Conservation (phyloP, 30 jellyfish, hydroid and myxozoan species). For the Cassiopea andromeda region DNA sequence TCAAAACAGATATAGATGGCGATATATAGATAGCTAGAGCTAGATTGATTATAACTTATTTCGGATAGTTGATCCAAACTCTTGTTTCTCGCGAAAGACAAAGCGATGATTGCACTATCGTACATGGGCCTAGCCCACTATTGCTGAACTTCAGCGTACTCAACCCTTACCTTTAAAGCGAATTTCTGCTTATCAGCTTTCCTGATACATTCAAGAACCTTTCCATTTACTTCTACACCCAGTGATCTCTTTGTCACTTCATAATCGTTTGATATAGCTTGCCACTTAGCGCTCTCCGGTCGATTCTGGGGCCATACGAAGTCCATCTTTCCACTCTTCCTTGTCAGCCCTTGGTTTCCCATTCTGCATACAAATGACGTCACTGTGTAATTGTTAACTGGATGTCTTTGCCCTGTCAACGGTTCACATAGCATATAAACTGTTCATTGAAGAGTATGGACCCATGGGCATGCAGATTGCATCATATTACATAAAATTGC, state of each 20-base stretch:
- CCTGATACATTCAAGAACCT: slow-evolving; percentile 90
- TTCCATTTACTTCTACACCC: slow-evolving; percentile 97
- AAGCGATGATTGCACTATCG: no score
- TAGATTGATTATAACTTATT: no score
- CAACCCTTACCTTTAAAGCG: slow-evolving; percentile 85
- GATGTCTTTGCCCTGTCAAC: not conserved
- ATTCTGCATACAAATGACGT: slow-evolving; percentile 15
- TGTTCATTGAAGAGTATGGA: not conserved
- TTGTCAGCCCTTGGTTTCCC: slow-evolving; percentile 66
- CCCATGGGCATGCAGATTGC: not conserved
- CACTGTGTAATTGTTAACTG: not conserved
- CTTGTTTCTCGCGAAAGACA: not conserved
- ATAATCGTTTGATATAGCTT: slow-evolving; percentile 81
- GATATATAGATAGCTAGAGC: no score
- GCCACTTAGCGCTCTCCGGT: slow-evolving; percentile 79
- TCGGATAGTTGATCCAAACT: no score
- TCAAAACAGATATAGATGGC: no score
- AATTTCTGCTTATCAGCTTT: slow-evolving; percentile 77
- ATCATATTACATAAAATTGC: not conserved
- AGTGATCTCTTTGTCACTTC: slow-evolving; percentile 84
- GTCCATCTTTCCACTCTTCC: slow-evolving; percentile 71
- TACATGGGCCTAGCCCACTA: not conserved
- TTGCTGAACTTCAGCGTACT: not conserved
- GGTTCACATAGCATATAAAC: not conserved
- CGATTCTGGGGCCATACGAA: slow-evolving; percentile 97